phyloP scores from a whole-genome alignment of 2,113 vertebrate species.

The Haliaeetus leucogaster region DNA sequence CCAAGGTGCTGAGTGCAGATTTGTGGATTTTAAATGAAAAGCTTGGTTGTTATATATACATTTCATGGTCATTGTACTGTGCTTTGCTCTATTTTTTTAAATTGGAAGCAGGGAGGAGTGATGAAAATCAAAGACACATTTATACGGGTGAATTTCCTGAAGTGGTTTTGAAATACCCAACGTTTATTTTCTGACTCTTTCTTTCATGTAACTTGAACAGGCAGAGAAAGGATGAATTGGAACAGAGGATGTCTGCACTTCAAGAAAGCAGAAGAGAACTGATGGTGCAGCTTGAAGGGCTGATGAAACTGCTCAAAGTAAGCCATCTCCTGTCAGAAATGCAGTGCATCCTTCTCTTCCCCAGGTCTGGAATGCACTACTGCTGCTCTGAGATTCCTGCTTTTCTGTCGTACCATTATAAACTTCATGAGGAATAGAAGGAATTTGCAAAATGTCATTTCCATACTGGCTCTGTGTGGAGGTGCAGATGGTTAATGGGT shows the following conservation, averaged over 20 bases:
- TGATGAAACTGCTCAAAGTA: constrained; percentile 97
- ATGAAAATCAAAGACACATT: not conserved
- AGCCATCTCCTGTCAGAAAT: not conserved
- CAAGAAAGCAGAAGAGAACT: constrained; percentile 93
- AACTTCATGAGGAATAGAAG: not conserved
- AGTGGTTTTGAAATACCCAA: not conserved
- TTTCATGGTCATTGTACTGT: fast-evolving
- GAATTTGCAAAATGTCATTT: not conserved
- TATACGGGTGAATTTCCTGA: not conserved
- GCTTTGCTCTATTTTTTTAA: not conserved
- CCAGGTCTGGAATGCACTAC: fast-evolving
- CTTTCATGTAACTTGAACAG: constrained; percentile 53
- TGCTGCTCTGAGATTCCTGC: not conserved
- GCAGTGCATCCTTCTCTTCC: fast-evolving
- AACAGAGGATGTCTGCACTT: constrained; percentile 92
- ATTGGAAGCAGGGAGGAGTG: not conserved
- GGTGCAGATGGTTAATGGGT: not conserved
- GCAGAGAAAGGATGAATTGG: constrained; percentile 94
- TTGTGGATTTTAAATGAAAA: not conserved
- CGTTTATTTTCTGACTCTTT: not conserved
- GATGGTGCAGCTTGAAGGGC: constrained; percentile 95
- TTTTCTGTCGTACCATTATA: fast-evolving
- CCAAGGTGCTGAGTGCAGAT: not conserved
- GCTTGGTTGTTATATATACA: fast-evolving
- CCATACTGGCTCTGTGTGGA: fast-evolving